These are phyloP conservation scores for Radopholus similis DNA, from an alignment of 1,140 invertebrate genomes.

Conservation along the genomic window DNA sequence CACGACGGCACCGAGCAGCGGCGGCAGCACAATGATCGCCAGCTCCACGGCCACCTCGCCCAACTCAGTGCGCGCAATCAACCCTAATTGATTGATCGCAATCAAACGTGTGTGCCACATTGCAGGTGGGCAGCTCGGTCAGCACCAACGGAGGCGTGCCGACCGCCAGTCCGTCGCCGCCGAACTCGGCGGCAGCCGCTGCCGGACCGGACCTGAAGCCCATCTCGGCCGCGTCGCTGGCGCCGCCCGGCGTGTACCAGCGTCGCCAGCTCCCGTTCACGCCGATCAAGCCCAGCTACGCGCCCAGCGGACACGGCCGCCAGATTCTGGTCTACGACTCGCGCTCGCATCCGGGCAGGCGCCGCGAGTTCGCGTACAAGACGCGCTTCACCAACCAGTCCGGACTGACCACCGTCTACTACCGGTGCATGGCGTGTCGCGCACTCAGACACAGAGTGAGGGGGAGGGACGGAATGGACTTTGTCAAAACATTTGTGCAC, in stretches of 20 bases:
- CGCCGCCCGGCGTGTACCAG: slow-evolving; percentile 2
- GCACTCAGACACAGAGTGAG: slow-evolving; percentile 38
- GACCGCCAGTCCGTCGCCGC: background rate
- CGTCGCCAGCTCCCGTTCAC: slow-evolving; percentile 14
- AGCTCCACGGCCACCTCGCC: slow-evolving; percentile 13
- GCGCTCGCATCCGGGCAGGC: slow-evolving; percentile 40
- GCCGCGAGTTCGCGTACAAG: slow-evolving; percentile 52
- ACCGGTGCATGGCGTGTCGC: slow-evolving; percentile 50
- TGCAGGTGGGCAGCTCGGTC: slow-evolving; percentile 6
- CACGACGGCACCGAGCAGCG: background rate
- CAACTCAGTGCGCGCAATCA: background rate
- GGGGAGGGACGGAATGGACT: background rate
- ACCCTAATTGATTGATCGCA: background rate
- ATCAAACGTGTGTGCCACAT: background rate
- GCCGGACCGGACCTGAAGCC: slow-evolving; percentile 2
- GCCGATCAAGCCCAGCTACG: slow-evolving; percentile 34
- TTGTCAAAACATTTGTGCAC: background rate
- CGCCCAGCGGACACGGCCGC: slow-evolving; percentile 45
- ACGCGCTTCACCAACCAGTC: slow-evolving; percentile 48
- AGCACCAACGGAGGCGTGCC: background rate
- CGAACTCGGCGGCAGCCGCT: background rate
- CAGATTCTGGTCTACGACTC: slow-evolving; percentile 56
- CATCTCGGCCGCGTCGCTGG: slow-evolving; percentile 9
- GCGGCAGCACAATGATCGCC: background rate
- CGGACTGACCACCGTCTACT: slow-evolving; percentile 45